Evolutionary conservation across 2,888 invertebrate species (phyloP).

Genomic region (Dendrolimus pini): DNA sequence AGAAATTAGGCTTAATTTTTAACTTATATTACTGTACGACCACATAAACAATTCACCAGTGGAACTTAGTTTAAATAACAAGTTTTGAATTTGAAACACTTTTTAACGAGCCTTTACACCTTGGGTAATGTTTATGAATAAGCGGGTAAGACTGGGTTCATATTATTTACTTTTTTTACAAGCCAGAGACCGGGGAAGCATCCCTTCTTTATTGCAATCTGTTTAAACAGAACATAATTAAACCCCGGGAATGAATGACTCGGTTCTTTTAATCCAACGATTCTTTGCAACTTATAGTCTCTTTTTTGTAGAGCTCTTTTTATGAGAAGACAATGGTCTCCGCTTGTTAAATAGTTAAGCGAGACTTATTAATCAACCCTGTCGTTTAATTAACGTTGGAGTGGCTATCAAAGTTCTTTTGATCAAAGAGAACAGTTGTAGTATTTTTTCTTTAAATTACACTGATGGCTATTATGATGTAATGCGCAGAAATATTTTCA

Average conservation of each 20-base stretch:
- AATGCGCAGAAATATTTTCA: too few relatives aligned
- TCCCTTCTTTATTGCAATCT: constrained; percentile 58
- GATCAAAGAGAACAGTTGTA: constrained; percentile 27
- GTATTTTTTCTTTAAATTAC: too few relatives aligned
- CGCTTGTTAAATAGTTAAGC: constrained; percentile 61
- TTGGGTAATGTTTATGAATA: too few relatives aligned
- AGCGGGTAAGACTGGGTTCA: too few relatives aligned
- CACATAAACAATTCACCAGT: too few relatives aligned
- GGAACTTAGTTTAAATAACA: too few relatives aligned
- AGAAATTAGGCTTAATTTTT: too few relatives aligned
- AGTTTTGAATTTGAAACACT: too few relatives aligned
- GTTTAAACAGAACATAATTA: constrained; percentile 73
- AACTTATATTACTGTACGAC: too few relatives aligned
- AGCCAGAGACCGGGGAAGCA: constrained; percentile 26
- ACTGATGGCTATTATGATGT: too few relatives aligned
- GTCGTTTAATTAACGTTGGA: constrained; percentile 53
- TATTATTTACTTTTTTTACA: constrained; percentile 29
- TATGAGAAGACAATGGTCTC: constrained; percentile 55
- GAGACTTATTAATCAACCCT: constrained; percentile 62
- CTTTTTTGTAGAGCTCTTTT: constrained; percentile 47
- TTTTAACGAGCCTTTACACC: too few relatives aligned
- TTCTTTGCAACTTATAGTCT: constrained; percentile 40
- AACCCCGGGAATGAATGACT: constrained; percentile 59
- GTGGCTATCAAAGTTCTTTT: constrained; percentile 36
- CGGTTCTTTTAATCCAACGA: constrained; percentile 56